phyloP scores from a whole-genome alignment of 1,140 invertebrate genomes.

The Pseudobourletiella spinata region DNA sequence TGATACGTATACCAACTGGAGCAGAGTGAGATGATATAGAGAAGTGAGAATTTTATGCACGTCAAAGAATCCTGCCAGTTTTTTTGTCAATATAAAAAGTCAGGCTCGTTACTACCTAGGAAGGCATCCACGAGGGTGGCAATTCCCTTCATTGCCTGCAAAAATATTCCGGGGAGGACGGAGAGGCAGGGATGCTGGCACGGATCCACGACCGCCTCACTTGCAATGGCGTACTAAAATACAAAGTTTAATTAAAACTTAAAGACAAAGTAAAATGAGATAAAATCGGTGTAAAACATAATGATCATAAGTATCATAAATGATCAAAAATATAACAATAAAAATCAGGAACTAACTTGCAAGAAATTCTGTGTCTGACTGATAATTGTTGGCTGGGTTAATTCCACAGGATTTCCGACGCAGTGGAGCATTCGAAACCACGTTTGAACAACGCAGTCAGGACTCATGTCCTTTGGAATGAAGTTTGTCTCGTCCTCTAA shows the following conservation, averaged over 20 bases:
- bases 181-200: conserved; percentile 77
- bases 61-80: no score
- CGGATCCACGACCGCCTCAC: conserved; percentile 63
- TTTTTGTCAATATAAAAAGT: no score
- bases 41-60: no score
- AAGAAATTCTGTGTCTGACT: conserved; percentile 77
- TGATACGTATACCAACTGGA: no score
- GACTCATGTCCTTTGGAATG: conserved; percentile 70
- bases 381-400: conserved; percentile 76
- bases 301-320: no score
- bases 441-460: conserved; percentile 81
- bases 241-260: no score
- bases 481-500: conserved; percentile 70
- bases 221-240: conserved; percentile 55
- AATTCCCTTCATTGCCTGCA: conserved; percentile 86
- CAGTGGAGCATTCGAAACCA: conserved; percentile 91
- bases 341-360: conserved; percentile 35
- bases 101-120: no score
- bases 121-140: conserved; percentile 91
- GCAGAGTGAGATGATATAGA: no score
- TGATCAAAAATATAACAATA: no score
- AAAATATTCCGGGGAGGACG: conserved; percentile 74
- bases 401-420: conserved; percentile 85
- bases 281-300: no score
- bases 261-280: no score